A percentile compares a stretch with the other conserved stretches of the same genome.
phyloP scores from a whole-genome alignment of 1,140 invertebrate genomes.

The Microplitis demolitor region DNA sequence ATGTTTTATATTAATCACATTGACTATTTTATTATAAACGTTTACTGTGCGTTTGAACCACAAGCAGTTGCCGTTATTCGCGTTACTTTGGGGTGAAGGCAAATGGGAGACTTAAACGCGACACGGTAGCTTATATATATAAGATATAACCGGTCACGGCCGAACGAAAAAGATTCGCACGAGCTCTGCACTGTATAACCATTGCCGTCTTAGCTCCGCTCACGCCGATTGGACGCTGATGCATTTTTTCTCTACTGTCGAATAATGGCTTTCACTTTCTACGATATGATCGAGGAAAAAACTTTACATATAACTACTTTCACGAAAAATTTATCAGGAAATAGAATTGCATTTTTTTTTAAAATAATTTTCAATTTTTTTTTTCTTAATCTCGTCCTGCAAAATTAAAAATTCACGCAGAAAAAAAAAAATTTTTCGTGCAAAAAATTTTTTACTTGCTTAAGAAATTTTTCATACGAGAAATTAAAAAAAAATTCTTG shows the following conservation, averaged over 20 bases:
- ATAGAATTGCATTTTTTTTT: not conserved
- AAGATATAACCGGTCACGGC: constrained; percentile 48
- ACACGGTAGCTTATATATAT: constrained; percentile 40
- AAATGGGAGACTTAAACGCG: constrained; percentile 30
- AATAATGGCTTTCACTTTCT: constrained; percentile 61
- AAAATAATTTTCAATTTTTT: not conserved
- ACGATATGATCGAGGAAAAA: constrained; percentile 26
- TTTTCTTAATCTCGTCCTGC: not conserved
- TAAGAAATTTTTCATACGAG: no score
- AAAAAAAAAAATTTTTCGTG: not conserved
- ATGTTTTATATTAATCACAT: not conserved
- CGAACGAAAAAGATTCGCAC: constrained; percentile 51
- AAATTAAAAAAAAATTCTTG: no score
- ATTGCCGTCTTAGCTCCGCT: constrained; percentile 45
- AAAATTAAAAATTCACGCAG: no score
- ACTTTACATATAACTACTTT: constrained; percentile 21
- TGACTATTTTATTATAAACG: not conserved
- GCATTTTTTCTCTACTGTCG: constrained; percentile 34
- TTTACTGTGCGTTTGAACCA: not conserved
- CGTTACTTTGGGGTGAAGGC: constrained; percentile 35
- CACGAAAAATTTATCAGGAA: constrained; percentile 17
- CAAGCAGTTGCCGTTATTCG: not conserved
- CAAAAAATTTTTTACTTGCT: no score
- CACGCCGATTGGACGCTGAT: constrained; percentile 35
- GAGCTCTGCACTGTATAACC: constrained; percentile 20